Base-by-base conservation (phyloP, 1,140 invertebrate genomes). In the Cydia pomonella region DNA sequence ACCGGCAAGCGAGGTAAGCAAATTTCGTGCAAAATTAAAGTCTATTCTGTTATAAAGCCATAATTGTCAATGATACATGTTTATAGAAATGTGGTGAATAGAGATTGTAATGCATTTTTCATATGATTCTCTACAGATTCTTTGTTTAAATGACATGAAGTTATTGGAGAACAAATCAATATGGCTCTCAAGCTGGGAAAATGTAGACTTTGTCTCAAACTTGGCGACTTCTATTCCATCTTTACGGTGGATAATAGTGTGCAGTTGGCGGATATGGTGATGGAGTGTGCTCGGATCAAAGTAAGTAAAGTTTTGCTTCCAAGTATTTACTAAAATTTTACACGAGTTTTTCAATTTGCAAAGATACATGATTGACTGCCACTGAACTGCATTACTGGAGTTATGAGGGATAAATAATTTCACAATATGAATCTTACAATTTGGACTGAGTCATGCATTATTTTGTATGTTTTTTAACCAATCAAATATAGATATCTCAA, bases 241-340 rank as follows among this genome's bases (percentile, higher is more conserved):
- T 93, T 93, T 76, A 91, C 92, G 72, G 81, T 89, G 79, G 92
- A 93, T 82, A 93, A 93, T 81, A 87, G 90, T 72, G 78, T 94
- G 27, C 93, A 94, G 82, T 85, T 94, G 29, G 92, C 94, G 21
- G 93, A 94, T 80, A 94, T 94, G 93, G 91, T 94, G 74, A 94
- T 94, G 94, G 94, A 94, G 82, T 95, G 94, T 83, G 88, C 94
- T 27, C 88, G 93, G 72, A 87, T 95, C 53, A 93, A 94, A 85
- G 94, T 94, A 87, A 91, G 84, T 85, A 59, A 5, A 50, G 21
- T 21, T 23, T 59, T 23, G 2, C 3, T 10, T 10, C 16, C n/a
- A 59, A 59, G 21, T 59, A 59, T n/a, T 59, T 59, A 23, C 18
- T 12, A 59, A 59, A 10, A 2, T 7, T 13, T 23, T 10, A 23